Percentiles rank a stretch among this genome's conserved stretches.
Evolutionary conservation across 1,140 invertebrate genomes (phyloP).

Genomic region (Calliopsis andreniformis): DNA sequence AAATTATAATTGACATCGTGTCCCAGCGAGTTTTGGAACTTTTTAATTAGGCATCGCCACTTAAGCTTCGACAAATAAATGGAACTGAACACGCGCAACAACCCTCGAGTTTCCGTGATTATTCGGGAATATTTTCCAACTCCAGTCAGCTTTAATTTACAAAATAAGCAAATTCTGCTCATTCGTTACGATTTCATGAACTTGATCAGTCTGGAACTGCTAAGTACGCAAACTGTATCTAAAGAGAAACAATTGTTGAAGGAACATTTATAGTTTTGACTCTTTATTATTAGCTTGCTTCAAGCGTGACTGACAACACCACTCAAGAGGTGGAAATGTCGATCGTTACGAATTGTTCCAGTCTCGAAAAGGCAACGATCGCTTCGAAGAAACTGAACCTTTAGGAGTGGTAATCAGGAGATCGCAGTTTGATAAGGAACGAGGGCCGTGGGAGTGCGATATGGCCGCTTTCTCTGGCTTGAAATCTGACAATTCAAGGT

Average conservation of each 20-base stretch:
- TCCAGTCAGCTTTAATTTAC: no score
- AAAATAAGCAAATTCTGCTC: no score
- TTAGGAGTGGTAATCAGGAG: conserved; percentile 56
- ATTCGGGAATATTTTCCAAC: not conserved
- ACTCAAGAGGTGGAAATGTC: conserved; percentile 22
- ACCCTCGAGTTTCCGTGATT: not conserved
- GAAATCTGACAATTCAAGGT: conserved; percentile 26
- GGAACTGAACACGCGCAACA: conserved; percentile 9
- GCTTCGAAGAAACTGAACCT: conserved; percentile 31
- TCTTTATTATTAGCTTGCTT: not conserved
- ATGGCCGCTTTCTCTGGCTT: conserved; percentile 32
- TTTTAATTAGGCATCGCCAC: conserved; percentile 45
- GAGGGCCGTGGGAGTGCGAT: conserved; percentile 44
- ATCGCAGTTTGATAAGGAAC: conserved; percentile 50
- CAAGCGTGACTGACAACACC: conserved; percentile 13
- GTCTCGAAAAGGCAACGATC: conserved; percentile 48
- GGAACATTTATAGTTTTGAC: no score
- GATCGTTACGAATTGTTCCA: conserved; percentile 47
- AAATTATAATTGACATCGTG: conserved; percentile 39
- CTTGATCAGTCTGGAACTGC: no score
- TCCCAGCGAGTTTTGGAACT: conserved; percentile 15
- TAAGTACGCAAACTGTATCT: no score
- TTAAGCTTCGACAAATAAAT: conserved; percentile 24
- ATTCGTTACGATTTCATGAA: no score
- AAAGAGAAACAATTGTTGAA: no score